Base-by-base conservation (phyloP, 2,888 invertebrate genomes). In the Pyrocoelia pectoralis region DNA sequence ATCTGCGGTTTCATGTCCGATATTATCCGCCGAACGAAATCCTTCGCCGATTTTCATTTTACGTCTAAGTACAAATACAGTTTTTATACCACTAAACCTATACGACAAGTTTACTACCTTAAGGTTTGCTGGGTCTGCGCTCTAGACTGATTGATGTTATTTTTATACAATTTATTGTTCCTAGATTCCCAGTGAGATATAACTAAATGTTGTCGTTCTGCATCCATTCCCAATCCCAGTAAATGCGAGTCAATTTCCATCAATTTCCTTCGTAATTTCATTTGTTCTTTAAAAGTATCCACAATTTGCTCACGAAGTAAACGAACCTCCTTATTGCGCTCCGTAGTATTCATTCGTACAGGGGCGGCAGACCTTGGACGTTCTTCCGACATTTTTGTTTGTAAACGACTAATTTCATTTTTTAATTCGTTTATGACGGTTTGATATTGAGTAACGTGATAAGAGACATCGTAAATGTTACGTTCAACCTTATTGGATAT, bases 181-280 rank as follows among this genome's bases (percentile, higher is more conserved):
- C 91, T 85, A 10, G 93, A 92, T 77, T 93, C 93, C 93, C 93
- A 96, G 80, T 95, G 94, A 1, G 91, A 90, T 48, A 97, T 93
- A 49, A 95, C 88, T 65, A 94, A 88, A 74, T 95, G 93, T 74
- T 96, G 94, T 43, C 94, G 85, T 78, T 95, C 95, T 0, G 94
- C 92, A 73, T 97, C 96, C 74, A 96, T 85, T 29, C 93, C 94
- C 48, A 96, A 83, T 1, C 95, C 94, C 68, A 96, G 81, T 54
- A 96, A 83, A 74, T 94, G 93, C 70, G 94, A 95, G 80, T 97
- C 97, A 9, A 97, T 86, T 78, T 97, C 95, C 88, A 97, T 91
- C 18, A 98, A 83, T 55, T 92, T 89, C 28, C 93, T 86, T 71
- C 96, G 86, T 29, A 96, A 82, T 67, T 94, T 89, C 95, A 97